A percentile compares a stretch with the other conserved stretches of the same genome.
phyloP scores from a whole-genome alignment of 2,888 invertebrate genomes.

The Sinopyrophorus schimmeli region DNA sequence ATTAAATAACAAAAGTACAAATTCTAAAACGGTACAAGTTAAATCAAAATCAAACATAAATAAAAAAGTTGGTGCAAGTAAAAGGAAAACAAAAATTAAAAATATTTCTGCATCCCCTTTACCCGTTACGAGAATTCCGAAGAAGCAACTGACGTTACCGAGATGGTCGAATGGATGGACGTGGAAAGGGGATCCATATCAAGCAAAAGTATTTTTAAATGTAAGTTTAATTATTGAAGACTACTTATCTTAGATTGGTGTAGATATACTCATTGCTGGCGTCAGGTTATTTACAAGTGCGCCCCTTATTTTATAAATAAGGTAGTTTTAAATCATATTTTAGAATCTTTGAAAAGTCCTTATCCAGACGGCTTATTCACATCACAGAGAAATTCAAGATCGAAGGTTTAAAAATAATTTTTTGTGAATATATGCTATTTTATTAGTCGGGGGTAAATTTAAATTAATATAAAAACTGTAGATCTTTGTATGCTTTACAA shows the following conservation, averaged over 20 bases:
- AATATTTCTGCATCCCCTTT: slow-evolving; percentile 35
- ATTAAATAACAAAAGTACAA: slow-evolving; percentile 34
- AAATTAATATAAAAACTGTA: no score
- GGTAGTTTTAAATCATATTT: no score
- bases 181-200: slow-evolving; percentile 84
- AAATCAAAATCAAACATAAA: slow-evolving; percentile 32
- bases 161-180: slow-evolving; percentile 92
- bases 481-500: no score
- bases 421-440: no score
- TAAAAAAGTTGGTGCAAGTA: slow-evolving; percentile 39
- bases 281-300: no score
- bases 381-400: no score
- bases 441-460: no score
- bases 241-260: no score
- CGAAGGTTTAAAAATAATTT: no score
- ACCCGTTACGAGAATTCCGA: slow-evolving; percentile 41
- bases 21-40: slow-evolving; percentile 29
- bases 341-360: no score
- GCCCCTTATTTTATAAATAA: not conserved
- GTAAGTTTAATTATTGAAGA: slow-evolving; percentile 65
- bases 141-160: slow-evolving; percentile 55
- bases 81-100: slow-evolving; percentile 46
- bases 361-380: no score
- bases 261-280: no score
- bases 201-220: slow-evolving; percentile 84